Base-by-base conservation (phyloP, 2,113 vertebrate genomes). In the Riparia riparia region DNA sequence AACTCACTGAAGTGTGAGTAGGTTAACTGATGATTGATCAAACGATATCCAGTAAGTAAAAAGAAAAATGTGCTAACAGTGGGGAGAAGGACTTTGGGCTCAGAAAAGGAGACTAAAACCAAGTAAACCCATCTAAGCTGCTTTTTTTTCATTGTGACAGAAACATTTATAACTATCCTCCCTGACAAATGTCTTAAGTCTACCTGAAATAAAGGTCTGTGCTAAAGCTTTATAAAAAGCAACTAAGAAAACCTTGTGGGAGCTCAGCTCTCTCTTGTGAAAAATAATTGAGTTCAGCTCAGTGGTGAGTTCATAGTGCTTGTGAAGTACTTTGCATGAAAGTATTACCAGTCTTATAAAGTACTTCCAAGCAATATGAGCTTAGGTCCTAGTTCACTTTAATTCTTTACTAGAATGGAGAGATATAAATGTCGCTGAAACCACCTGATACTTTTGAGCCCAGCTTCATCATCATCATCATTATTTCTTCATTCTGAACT, bases 1-100 rank as follows among this genome's bases (percentile, higher is more conserved):
- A 94, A 65, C 28, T 44, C 63, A 77, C 0, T 57, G 58, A 65
- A 73, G 76, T 57, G 76, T 88, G 63, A 90, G 66, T 25, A 84
- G 74, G 57, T 93, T 86, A 95, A 90, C 76, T 65, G 70, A 37
- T 56, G 80, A 92, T 73, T 72, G 83, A 92, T 86, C 71, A 82
- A 69, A 61, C 1, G 1, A 65, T 92, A 80, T 12, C 71, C 82
- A 81, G 21, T 31, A 53, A 73, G 58, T 31, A 90, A 77, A 42
- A 76, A 80, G 63, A 80, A 96, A 88, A 90, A 80, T 42, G 25
- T 77, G 31, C 57, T 94, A 57, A 72, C 49, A 53, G 45, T 41
- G 41, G 19, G 51, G 32, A 88, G 70, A 82, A 89, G 31, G 31
- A 72, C 41, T 86, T 86, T n/a, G 20, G n/a, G 24, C 79, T 92